Base-by-base conservation (phyloP, 2,888 invertebrate species). In the Rotaria magnacalcarata region DNA sequence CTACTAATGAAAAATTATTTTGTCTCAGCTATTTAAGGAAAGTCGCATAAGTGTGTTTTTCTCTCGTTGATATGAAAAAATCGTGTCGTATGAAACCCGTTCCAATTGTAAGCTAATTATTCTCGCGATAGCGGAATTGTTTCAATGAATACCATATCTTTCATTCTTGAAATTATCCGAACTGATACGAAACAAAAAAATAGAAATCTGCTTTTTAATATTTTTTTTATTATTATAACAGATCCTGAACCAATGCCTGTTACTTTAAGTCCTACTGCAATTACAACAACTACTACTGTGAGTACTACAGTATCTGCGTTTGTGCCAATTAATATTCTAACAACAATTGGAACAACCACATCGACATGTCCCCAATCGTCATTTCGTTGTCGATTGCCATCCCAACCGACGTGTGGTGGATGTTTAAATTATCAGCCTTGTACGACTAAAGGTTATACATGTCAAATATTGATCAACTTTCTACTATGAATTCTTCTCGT, bases 351-450 rank as follows among this genome's bases (percentile, higher is more conserved):
- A 21, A 24, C 74, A 21, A 41, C 41, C 3, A 2, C 5, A 21
- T 24, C 24, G 8, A 8, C 43, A n/a, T 80, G 80, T 24, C 47
- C 80, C 47, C 8, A 24, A 6, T 11, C 67, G n/a, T 80, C 80
- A 8, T 47, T 19, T n/a, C 80, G 80, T 47, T 80, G 80, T 47
- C 80, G 47, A 47, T 47, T 47, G 14, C 24, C 6, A 3, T 24
- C 47, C 16, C 80, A 80, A 11, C 47, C 80, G n/a, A 47, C 80
- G 47, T 80, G 80, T 80, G 80, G 80, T 80, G 80, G 80, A 80
- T 80, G 80, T 80, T 2, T 80, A n/a, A 43, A 47, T 43, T 80
- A 80, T 43, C 47, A 80, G 11, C 80, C 80, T 6, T 80, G 80
- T n/a, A 14, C 5, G 3, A 21, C 8, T n/a, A 2, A 80, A 43